Base-by-base conservation (phyloP, 2,113 vertebrate species). In the Sakesphorus luctuosus region DNA sequence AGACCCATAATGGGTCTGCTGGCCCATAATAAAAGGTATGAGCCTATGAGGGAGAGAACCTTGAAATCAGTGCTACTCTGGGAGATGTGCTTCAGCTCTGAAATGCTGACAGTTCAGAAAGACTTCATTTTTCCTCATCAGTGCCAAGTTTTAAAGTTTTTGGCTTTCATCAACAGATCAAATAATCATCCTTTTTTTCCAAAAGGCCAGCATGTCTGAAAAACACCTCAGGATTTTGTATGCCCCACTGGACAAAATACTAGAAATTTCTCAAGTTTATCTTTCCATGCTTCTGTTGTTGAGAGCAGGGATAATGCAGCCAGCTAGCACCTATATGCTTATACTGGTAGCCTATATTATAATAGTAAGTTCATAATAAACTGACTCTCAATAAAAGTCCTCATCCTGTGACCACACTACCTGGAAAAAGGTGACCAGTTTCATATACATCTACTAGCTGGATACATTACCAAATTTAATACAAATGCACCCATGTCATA, bases 71-170 rank as follows among this genome's bases (percentile, higher is more conserved):
- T 92, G 75, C 65, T 84, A 84, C 50, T 91, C 53, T 47, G 93
- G 66, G 87, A 96, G 85, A 94, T 71, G 52, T 62, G 44, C 58
- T 73, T 84, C 89, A 87, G 61, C 36, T 89, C 63, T 71, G 66
- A 93, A 94, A 58, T 36, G 89, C 96, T 97, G 94, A 95, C 85
- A 75, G 75, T 40, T 87, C 66, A 85, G 84, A 93, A 94, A 73
- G 68, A 80, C 40, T 96, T 90, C 72, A 90, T 96, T 95, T 92
- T 96, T 96, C 62, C 84, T 96, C 68, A 96, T 94, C 65, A 83
- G 9, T 96, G 94, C 78, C 91, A 91, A 76, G 68, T 58, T 91
- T 76, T 95, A 92, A 91, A 80, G 72, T 91, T 84, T 96, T 84
- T 84, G 73, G 29, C 65, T 95, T 95, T 90, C 88, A 91, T 93